Conservation (phyloP, 2,888 invertebrate genomes). For the Cryptus viduatorius region DNA sequence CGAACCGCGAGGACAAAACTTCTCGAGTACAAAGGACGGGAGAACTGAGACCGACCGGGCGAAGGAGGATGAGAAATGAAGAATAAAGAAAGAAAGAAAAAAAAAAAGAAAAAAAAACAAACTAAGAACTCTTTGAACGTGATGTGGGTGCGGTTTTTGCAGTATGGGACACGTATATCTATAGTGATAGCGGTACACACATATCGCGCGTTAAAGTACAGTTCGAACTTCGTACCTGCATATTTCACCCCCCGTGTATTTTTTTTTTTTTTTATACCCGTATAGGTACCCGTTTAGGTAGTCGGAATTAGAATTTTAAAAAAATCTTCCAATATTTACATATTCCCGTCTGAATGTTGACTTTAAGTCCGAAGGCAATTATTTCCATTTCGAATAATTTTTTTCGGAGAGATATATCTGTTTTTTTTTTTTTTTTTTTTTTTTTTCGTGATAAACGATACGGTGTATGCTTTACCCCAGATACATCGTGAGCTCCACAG, state of each 20-base stretch:
- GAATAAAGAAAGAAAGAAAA: slow-evolving; percentile 26
- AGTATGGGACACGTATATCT: slow-evolving; percentile 12
- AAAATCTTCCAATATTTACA: slow-evolving; percentile 18
- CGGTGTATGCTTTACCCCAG: slow-evolving; percentile 45
- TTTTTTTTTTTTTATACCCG: slow-evolving; percentile 49
- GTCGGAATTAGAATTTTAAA: slow-evolving; percentile 34
- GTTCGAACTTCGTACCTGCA: slow-evolving; percentile 59
- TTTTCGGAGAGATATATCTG: neutral
- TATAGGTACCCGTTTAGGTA: slow-evolving; percentile 23
- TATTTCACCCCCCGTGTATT: slow-evolving; percentile 14
- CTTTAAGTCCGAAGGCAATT: neutral
- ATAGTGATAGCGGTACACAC: neutral
- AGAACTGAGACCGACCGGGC: slow-evolving; percentile 55
- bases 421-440: slow-evolving; percentile 2
- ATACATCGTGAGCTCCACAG: slow-evolving; percentile 41
- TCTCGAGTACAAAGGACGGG: slow-evolving; percentile 56
- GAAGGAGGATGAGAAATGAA: slow-evolving; percentile 55
- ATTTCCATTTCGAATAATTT: too few relatives aligned
- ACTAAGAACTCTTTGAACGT: slow-evolving; percentile 49
- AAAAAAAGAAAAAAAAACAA: too few relatives aligned
- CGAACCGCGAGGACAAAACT: slow-evolving; percentile 52
- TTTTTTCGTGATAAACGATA: slow-evolving; percentile 21
- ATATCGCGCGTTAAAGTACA: slow-evolving; percentile 41
- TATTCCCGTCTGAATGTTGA: neutral
- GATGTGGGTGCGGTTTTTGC: slow-evolving; percentile 62